Conservation (phyloP, 1,140 invertebrate genomes). For the Holcopasites calliopsidis region DNA sequence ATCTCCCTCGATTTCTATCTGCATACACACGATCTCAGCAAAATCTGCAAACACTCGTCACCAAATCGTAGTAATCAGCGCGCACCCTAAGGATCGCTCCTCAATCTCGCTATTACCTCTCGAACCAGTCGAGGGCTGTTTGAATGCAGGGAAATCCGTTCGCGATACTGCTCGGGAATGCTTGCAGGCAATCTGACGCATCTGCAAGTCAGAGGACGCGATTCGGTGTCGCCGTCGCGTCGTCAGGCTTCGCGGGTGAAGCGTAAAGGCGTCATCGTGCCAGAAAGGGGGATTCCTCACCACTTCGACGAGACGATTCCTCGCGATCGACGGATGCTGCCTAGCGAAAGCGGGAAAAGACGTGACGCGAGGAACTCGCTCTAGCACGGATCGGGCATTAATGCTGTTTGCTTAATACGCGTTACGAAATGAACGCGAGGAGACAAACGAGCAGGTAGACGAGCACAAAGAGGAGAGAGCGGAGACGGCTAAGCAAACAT, state of each 20-base stretch:
- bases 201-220: conserved; percentile 39
- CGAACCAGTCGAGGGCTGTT: not conserved
- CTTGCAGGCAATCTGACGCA: conserved; percentile 11
- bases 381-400: conserved; percentile 55
- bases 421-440: conserved; percentile 57
- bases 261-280: not conserved
- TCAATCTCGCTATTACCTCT: conserved; percentile 18
- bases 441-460: conserved; percentile 63
- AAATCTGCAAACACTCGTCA: too few relatives aligned
- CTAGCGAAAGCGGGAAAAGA: not conserved
- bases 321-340: not conserved
- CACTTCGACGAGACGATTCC: not conserved
- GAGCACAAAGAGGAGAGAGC: conserved; percentile 51
- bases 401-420: conserved; percentile 67
- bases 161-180: conserved; percentile 11
- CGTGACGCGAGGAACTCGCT: not conserved
- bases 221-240: conserved; percentile 6
- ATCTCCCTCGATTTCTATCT: too few relatives aligned
- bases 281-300: not conserved
- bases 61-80: not conserved
- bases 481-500: conserved; percentile 69
- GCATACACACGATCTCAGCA: too few relatives aligned
- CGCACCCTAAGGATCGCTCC: not conserved
- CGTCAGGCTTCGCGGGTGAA: not conserved
- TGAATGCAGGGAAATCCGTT: not conserved